Evolutionary conservation across 2,888 invertebrate species (phyloP), one percentile per base, ranked within the genome.

Genomic region (Matsumyia berberina): DNA sequence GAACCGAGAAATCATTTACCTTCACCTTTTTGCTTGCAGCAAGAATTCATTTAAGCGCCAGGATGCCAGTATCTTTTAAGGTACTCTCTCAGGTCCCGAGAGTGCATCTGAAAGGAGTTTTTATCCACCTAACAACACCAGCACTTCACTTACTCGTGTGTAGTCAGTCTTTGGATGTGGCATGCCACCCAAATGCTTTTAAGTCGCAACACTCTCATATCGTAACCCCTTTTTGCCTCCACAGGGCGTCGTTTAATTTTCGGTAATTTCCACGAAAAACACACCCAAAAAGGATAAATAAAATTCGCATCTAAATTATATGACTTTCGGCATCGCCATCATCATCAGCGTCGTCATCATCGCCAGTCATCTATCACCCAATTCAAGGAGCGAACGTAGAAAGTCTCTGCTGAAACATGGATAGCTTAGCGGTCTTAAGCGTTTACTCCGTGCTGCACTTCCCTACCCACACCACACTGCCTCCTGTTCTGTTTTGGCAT

Each of bases 321-420:
- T 64, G 46, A 64, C 44, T 55, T 37, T 12, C 44, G 12, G 17
- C 33, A 64, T 46, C 55, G 29, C 64, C 53, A 74, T 74, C 46
- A 46, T 35, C 64, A 74, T 55, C 39, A 57, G 11, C n/a, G 35
- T 15, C 39, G 44, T 64, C 74, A 74, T 46, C 62, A 64, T 64
- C 53, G 35, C 33, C 74, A 74, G 74, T 37, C 64, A 74, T 74
- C 74, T 55, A 74, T 74, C 74, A 74, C 64, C 55, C 64, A 64
- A 74, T 74, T 74, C 33, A 46, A 9, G 15, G 24, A 17, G 42
- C n/a, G n/a, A 55, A 55, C 67, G 55, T 55, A 33, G 17, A 55
- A 55, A 46, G 35, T 46, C 29, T 35, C 57, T 46, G 11, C 70
- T 57, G 11, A 51, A 37, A 39, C 37, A 39, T 53, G 39, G 39